Evolutionary conservation across 2,113 vertebrate species (phyloP), one percentile per base, ranked within the genome.

Genomic region (Thymallus thymallus): DNA sequence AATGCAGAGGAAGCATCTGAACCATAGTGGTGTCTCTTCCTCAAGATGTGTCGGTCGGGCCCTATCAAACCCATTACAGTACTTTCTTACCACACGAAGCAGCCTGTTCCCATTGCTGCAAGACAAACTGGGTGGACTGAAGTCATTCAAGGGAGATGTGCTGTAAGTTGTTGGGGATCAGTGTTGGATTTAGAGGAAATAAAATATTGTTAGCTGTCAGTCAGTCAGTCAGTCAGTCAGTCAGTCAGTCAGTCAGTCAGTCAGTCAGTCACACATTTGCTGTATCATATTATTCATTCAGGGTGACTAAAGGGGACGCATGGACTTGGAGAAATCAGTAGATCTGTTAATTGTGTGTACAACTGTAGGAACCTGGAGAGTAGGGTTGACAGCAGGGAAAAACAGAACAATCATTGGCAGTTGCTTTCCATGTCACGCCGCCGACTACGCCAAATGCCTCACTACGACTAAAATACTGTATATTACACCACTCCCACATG

Each of bases 21-120:
- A 14, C 41, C 6, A 68, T 55, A 68, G 72, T 13, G 51, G 5
- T 76, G 78, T n/a, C 66, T 69, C 78, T 84, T 78, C 60, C 76
- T 71, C 64, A 68, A 56, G 64, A 48, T 65, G 55, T 71, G 73
- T 68, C 41, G 41, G 41, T 45, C 9, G 41, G 41, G 1, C 74
- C 41, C 73, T 58, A 66, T 74, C 68, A 67, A 81, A 83, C 72
- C 29, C 69, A 60, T 69, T 72, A 67, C 64, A 26, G 26, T 26
- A 26, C 41, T 3, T 5, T 45, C 41, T 24, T 16, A 51, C 46
- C 69, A 41, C 35, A n/a, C 32, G 65, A n/a, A 3, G 41, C 41
- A 5, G 41, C 10, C 13, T 68, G 67, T 24, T 68, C 35, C 32
- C 30, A 35, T 55, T 55, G 3, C 51, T 55, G 51, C 16, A 18